A percentile compares a stretch with the other conserved stretches of the same genome.
These are phyloP conservation scores for Tachuris rubrigastra DNA, from an alignment of 2,113 vertebrate species.

Conservation along the genomic window DNA sequence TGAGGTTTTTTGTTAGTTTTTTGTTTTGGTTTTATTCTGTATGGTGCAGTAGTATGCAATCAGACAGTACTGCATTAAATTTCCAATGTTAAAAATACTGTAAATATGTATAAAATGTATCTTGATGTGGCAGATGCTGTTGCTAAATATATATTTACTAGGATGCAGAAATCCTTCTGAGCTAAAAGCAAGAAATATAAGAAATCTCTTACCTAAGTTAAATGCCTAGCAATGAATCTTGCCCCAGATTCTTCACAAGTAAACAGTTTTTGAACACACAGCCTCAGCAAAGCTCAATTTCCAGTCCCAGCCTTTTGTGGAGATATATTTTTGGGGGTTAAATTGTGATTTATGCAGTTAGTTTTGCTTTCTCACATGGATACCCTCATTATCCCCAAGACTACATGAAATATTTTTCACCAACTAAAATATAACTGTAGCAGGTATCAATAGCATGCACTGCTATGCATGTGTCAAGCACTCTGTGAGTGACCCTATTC, in stretches of 20 bases:
- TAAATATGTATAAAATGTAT: conserved; percentile 17
- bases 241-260: neutral
- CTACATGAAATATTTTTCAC: neutral
- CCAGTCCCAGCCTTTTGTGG: neutral
- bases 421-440: neutral
- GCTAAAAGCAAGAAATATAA: neutral
- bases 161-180: neutral
- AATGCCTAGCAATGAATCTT: neutral
- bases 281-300: neutral
- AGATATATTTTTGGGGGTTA: neutral
- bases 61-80: conserved; percentile 38
- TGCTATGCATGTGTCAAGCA: neutral
- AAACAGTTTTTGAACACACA: neutral
- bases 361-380: neutral
- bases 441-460: neutral
- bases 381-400: neutral
- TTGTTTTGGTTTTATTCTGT: neutral
- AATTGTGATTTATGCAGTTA: neutral
- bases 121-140: neutral
- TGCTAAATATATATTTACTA: conserved; percentile 31
- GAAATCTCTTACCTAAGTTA: neutral
- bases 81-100: conserved; percentile 21
- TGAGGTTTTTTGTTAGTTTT: neutral
- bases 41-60: conserved; percentile 32
- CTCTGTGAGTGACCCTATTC: neutral